Evolutionary conservation across 2,113 vertebrate genomes (phyloP).

Genomic region (Hemiprocne comata): DNA sequence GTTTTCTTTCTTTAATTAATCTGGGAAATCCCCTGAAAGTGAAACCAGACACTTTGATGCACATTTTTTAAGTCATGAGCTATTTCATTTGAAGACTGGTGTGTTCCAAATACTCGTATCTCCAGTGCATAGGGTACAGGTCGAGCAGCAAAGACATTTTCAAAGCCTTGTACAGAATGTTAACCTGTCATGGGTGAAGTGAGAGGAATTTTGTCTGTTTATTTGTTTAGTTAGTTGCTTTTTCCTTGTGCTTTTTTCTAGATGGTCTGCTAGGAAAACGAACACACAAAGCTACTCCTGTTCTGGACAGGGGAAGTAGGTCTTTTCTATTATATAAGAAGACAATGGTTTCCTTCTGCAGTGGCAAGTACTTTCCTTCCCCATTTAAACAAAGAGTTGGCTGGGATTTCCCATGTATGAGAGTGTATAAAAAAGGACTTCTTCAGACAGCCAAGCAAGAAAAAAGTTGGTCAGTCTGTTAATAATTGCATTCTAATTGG

Average conservation of each 20-base stretch:
- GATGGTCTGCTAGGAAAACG: background rate
- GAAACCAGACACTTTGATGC: background rate
- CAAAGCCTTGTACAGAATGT: background rate
- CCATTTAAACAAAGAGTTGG: background rate
- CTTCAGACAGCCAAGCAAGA: conserved; percentile 38
- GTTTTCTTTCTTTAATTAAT: background rate
- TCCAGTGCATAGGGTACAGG: background rate
- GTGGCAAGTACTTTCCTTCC: background rate
- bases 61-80: background rate
- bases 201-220: background rate
- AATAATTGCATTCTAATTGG: conserved; percentile 70
- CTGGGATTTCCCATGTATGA: background rate
- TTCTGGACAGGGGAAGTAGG: background rate
- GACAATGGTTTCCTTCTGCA: background rate
- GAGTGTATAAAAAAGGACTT: background rate
- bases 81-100: background rate
- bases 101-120: background rate
- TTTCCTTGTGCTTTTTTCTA: background rate
- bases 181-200: background rate
- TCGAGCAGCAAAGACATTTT: background rate
- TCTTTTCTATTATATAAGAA: background rate
- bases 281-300: background rate
- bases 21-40: background rate
- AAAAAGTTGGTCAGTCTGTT: conserved; percentile 56
- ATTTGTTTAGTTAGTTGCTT: background rate